Conservation (phyloP, 53 echinoderm and acorn worm species). For the Holothuria scabra region DNA sequence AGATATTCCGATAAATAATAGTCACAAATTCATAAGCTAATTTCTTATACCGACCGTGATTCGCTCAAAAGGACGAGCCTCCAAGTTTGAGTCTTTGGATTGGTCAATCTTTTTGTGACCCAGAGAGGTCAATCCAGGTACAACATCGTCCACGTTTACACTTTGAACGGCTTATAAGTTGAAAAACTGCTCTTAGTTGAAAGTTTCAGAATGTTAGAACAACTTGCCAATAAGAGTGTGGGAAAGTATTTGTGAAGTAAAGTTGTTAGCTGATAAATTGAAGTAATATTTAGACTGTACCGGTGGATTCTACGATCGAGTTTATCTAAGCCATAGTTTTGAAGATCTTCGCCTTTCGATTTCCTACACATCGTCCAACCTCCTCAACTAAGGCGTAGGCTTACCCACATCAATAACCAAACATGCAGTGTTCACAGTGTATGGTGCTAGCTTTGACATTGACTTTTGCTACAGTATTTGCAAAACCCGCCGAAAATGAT, state of each 20-base stretch:
- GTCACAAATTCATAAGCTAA: neutral
- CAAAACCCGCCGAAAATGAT: constrained; percentile 48
- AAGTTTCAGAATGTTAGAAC: no score
- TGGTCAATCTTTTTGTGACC: constrained; percentile 12
- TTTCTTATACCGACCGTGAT: neutral
- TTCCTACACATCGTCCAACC: neutral
- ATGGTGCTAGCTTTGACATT: constrained; percentile 9
- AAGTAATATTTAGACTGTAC: neutral
- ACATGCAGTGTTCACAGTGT: constrained; percentile 32
- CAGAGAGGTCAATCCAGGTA: constrained; percentile 11
- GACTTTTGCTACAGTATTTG: constrained; percentile 32
- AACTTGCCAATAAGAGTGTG: no score
- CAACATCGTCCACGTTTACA: constrained; percentile 51
- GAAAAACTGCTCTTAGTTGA: neutral
- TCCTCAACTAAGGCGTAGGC: neutral
- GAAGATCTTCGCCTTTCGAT: neutral
- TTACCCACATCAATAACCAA: neutral
- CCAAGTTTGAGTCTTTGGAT: constrained; percentile 4
- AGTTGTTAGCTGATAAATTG: no score
- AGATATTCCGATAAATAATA: neutral
- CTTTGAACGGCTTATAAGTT: neutral
- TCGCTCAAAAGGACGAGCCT: constrained; percentile 32
- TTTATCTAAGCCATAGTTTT: neutral
- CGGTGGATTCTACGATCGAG: neutral
- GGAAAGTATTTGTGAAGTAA: no score